These are phyloP conservation scores for Cathartes aura DNA, from an alignment of 2,113 vertebrate species.

Conservation along the genomic window DNA sequence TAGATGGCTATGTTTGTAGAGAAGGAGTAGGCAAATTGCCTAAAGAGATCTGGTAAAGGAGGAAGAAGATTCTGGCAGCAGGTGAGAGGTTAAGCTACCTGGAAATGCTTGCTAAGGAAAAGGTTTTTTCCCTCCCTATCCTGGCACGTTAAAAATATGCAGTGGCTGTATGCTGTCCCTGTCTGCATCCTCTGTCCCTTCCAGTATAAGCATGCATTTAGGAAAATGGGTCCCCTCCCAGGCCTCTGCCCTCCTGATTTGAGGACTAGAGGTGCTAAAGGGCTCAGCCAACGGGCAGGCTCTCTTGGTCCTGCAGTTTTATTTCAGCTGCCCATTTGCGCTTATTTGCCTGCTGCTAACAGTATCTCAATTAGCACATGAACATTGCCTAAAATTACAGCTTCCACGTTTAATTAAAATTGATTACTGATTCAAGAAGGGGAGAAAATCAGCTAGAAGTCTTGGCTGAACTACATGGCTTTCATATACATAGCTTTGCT, in stretches of 20 bases:
- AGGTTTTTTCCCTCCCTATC: not conserved
- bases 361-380: not conserved
- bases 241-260: not conserved
- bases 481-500: not conserved
- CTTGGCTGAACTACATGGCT: not conserved
- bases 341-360: not conserved
- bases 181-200: not conserved
- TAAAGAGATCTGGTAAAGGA: not conserved
- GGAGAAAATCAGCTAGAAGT: not conserved
- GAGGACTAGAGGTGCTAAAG: not conserved
- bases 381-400: not conserved
- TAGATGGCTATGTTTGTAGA: not conserved
- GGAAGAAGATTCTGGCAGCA: not conserved
- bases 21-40: not conserved
- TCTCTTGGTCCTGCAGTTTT: not conserved
- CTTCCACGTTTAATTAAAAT: not conserved
- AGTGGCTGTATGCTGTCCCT: not conserved
- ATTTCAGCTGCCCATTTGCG: not conserved
- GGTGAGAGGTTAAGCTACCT: not conserved
- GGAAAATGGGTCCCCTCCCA: not conserved
- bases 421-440: not conserved
- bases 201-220: not conserved
- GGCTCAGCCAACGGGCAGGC: not conserved
- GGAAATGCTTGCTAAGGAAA: not conserved
- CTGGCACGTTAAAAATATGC: not conserved